Evolutionary conservation across 2,888 invertebrate species (phyloP).

Genomic region (Noctua janthe): DNA sequence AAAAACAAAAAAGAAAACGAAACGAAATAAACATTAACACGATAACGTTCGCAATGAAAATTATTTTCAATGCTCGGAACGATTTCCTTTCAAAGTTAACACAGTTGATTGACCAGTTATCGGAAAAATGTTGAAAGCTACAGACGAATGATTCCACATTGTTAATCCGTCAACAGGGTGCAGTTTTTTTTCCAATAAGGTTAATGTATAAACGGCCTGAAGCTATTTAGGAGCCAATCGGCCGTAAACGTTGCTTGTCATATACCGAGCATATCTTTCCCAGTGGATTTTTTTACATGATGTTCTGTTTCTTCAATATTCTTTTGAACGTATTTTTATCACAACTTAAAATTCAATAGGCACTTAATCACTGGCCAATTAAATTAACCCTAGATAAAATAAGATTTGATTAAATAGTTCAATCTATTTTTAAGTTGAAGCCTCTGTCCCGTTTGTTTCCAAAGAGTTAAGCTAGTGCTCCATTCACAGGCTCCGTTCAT

Average conservation of each 20-base stretch:
- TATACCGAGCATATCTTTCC: background rate
- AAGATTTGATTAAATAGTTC: background rate
- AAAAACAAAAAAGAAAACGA: conserved; percentile 16
- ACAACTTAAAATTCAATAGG: background rate
- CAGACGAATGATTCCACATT: conserved; percentile 38
- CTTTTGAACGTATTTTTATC: background rate
- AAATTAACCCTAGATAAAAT: background rate
- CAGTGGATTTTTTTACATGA: too few species aligned
- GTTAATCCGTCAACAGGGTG: conserved; percentile 42
- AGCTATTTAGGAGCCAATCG: conserved; percentile 39
- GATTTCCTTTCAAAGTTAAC: conserved; percentile 55
- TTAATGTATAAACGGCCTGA: conserved; percentile 25
- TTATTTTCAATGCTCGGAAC: conserved; percentile 51
- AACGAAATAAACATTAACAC: conserved; percentile 31
- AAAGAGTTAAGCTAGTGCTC: background rate
- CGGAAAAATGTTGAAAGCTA: conserved; percentile 54
- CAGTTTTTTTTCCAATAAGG: conserved; percentile 53
- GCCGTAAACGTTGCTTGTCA: conserved; percentile 4
- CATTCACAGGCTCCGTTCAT: background rate
- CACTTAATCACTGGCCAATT: background rate
- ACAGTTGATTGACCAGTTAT: conserved; percentile 56
- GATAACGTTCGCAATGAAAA: conserved; percentile 51
- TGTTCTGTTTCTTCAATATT: background rate
- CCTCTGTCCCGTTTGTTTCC: background rate
- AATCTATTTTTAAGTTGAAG: background rate